These are phyloP conservation scores for Saimiri boliviensis DNA, from an alignment of 2,113 vertebrate genomes.

Conservation along the genomic window DNA sequence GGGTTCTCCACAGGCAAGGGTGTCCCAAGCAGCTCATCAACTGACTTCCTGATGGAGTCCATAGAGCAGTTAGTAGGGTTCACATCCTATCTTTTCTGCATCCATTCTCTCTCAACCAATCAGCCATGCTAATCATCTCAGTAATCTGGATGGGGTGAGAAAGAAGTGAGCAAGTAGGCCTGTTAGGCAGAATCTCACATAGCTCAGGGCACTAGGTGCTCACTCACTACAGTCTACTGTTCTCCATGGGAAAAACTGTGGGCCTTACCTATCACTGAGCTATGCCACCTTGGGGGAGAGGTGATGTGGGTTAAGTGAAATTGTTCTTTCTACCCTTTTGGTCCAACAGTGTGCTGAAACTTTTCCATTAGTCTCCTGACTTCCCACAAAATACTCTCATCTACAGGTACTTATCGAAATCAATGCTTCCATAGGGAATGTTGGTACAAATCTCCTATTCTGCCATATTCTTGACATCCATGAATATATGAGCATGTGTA, in stretches of 20 bases:
- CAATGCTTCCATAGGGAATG: neutral
- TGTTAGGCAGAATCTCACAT: neutral
- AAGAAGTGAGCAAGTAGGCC: neutral
- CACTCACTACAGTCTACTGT: neutral
- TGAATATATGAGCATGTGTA: rapidly evolving
- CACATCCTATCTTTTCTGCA: neutral
- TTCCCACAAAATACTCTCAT: neutral
- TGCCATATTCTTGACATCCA: neutral
- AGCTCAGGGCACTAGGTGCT: neutral
- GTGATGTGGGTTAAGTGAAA: too few relatives aligned
- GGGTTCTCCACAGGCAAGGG: neutral
- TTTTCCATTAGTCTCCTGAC: neutral
- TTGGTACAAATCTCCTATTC: neutral
- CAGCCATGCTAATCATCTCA: neutral
- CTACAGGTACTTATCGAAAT: neutral
- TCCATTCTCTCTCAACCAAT: neutral
- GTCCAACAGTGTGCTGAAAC: neutral
- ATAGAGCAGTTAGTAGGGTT: too few relatives aligned
- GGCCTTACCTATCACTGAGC: neutral
- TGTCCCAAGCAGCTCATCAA: neutral
- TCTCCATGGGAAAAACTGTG: neutral
- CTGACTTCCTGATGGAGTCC: neutral
- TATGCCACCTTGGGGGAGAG: neutral
- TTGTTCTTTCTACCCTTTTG: neutral
- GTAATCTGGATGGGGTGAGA: neutral